phyloP scores from a whole-genome alignment of 2,113 vertebrate genomes.

The western clawed frog (Xenopus tropicalis) region UCB_Xtro_10.0 CM004450.2:27832001-27832500 shows the following conservation, averaged over 20 bases:
- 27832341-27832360: conserved; percentile 58
- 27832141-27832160: background rate
- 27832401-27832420: conserved; percentile 49
- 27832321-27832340: conserved; percentile 61
- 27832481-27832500: conserved; percentile 52
- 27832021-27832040: too few species aligned
- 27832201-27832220: conserved; percentile 23
- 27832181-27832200: conserved; percentile 6
- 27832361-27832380: conserved; percentile 57
- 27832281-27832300: conserved; percentile 51
- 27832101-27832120: background rate
- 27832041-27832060: too few species aligned
- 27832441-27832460: conserved; percentile 50
- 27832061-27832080: too few species aligned
- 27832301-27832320: conserved; percentile 54
- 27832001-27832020: too few species aligned
- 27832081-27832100: too few species aligned
- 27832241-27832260: conserved; percentile 46
- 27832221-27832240: conserved; percentile 36
- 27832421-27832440: conserved; percentile 52
- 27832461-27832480: conserved; percentile 48
- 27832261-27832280: conserved; percentile 38
- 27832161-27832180: conserved; percentile 13
- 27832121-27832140: background rate
- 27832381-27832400: conserved; percentile 50